phyloP scores from a whole-genome alignment of 2,888 invertebrate species.

The Scaptomyza parva region DNA sequence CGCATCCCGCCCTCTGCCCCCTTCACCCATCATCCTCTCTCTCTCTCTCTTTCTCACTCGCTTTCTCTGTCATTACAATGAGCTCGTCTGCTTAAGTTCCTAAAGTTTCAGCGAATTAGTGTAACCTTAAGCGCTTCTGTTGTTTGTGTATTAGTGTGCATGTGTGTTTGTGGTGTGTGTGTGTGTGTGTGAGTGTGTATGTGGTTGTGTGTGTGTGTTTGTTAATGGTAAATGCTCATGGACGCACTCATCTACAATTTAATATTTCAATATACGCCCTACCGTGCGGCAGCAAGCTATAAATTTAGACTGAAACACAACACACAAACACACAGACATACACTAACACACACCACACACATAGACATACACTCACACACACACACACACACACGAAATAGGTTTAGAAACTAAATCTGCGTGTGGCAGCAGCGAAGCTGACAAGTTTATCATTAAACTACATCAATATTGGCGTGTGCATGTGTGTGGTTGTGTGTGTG shows the following conservation, averaged over 20 bases:
- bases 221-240: slow-evolving; percentile 9
- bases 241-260: slow-evolving; percentile 25
- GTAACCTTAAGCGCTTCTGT: slow-evolving; percentile 14
- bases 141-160: not conserved
- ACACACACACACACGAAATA: slow-evolving; percentile 8
- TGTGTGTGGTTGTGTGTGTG: slow-evolving; percentile 8
- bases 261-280: slow-evolving; percentile 16
- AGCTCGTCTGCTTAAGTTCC: not conserved
- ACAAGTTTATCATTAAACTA: slow-evolving; percentile 68
- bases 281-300: slow-evolving; percentile 31
- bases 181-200: not conserved
- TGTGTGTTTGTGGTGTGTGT: not conserved
- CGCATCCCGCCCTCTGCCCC: no score
- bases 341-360: slow-evolving; percentile 7
- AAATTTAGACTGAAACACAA: slow-evolving; percentile 40
- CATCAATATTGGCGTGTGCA: slow-evolving; percentile 37
- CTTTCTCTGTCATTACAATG: not conserved
- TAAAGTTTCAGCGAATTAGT: not conserved
- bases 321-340: slow-evolving; percentile 8
- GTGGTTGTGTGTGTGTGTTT: not conserved
- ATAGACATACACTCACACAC: slow-evolving; percentile 3
- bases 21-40: no score
- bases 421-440: slow-evolving; percentile 34
- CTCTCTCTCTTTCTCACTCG: no score
- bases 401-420: slow-evolving; percentile 17